Percentiles rank a stretch among this genome's conserved stretches.
phyloP scores from a whole-genome alignment of 2,113 vertebrate genomes.

The Channa maculata region DNA sequence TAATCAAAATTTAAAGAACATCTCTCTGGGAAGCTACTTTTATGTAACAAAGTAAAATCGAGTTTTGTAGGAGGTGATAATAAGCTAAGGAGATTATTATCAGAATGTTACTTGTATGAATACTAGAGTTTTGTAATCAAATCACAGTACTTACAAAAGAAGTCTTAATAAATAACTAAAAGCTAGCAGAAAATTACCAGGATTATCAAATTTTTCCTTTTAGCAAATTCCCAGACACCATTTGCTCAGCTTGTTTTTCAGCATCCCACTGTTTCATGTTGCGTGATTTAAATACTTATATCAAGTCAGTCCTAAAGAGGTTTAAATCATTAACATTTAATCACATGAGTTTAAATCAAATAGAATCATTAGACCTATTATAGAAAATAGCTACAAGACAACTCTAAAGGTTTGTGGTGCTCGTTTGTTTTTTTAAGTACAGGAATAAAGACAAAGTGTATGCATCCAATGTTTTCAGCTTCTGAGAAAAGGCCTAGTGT shows the following conservation, averaged over 20 bases:
- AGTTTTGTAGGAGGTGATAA: conserved; percentile 11
- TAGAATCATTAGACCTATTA: conserved; percentile 32
- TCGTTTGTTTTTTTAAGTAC: not conserved
- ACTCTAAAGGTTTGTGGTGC: not conserved
- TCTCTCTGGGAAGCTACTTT: not conserved
- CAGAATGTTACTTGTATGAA: conserved; percentile 11
- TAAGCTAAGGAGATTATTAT: conserved; percentile 13
- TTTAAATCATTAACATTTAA: conserved; percentile 8
- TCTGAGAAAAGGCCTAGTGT: too few species aligned
- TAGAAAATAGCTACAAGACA: conserved; percentile 27
- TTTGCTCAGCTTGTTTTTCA: conserved; percentile 12
- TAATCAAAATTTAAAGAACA: not conserved
- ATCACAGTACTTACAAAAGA: not conserved
- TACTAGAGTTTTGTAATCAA: not conserved
- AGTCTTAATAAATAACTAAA: conserved; percentile 27
- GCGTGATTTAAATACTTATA: not conserved
- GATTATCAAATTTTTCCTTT: conserved; percentile 1
- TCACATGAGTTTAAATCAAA: conserved; percentile 60
- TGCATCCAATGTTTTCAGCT: not conserved
- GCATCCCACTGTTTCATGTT: conserved; percentile 12
- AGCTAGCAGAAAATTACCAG: not conserved
- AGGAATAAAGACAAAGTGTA: not conserved
- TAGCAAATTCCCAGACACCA: not conserved
- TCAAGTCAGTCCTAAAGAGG: conserved; percentile 13
- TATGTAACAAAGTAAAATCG: not conserved